Evolutionary conservation across 2,113 vertebrate genomes (phyloP), one percentile per base, ranked within the genome.

Genomic region (Alectura lathami): DNA sequence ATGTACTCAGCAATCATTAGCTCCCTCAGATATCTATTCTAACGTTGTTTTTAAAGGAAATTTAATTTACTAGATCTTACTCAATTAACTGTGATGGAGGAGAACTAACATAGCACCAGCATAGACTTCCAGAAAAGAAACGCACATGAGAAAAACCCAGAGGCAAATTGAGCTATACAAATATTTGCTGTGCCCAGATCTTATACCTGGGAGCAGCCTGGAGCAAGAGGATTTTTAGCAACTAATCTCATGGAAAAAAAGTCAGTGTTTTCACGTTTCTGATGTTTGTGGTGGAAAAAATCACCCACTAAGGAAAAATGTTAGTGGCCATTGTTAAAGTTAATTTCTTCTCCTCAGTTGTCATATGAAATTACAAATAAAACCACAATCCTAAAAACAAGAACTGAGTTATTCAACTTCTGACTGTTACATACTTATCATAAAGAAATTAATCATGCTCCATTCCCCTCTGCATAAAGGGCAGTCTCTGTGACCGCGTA

Each of bases 1-100:
- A 69, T 77, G 69, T 42, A 83, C 36, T 32, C 73, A 87, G 3
- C 24, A 63, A 87, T 94, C 89, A 92, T 92, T 91, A 92, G 29
- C 23, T 91, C 43, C 57, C 45, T 6, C 48, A 85, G 62, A 74
- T 53, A 77, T 73, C 22, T 90, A 45, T 36, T 84, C 23, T 53
- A 90, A 74, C 13, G n/a, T 14, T 74, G 36, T 13, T 88, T 92
- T 91, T 86, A 6, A 83, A 68, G 36, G 6, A 88, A 86, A 81
- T 88, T 81, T 72, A 81, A 82, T 91, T 88, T 82, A 34, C 26
- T 78, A 34, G 17, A 8, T 88, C 43, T 86, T 74, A 54, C 7
- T 81, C 47, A 86, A 59, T 92, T 86, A 93, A 43, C 22, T 70
- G 34, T 67, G 56, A 36, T 45, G 62, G 78, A 95, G 54, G 42